These are phyloP conservation scores for Dipus sagitta DNA, from an alignment of 2,797 vertebrate genomes.

Conservation along the genomic window DNA sequence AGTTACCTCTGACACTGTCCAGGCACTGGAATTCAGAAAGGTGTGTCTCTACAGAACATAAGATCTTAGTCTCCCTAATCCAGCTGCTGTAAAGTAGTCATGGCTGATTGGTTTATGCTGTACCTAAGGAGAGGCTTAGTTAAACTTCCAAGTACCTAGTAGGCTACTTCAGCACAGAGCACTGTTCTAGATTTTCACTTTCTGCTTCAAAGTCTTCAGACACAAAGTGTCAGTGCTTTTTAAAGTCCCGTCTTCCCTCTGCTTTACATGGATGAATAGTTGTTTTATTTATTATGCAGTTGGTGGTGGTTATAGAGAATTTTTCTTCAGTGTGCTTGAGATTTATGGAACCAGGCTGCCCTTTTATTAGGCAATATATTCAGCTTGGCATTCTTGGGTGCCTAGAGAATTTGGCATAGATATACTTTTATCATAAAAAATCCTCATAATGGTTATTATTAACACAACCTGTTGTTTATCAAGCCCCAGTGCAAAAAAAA, in stretches of 20 bases:
- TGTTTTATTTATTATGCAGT: constrained; percentile 83
- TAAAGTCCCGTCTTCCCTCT: constrained; percentile 71
- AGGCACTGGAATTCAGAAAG: background rate
- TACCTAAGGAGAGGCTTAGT: background rate
- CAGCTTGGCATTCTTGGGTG: constrained; percentile 73
- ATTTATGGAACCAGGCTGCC: constrained; percentile 80
- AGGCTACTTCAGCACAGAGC: background rate
- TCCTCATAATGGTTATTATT: constrained; percentile 83
- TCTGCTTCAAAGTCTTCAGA: constrained; percentile 20
- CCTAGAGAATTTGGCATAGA: constrained; percentile 81
- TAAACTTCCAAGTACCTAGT: background rate
- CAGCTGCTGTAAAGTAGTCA: background rate
- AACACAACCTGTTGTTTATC: constrained; percentile 80
- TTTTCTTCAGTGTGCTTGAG: constrained; percentile 79
- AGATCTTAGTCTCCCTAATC: background rate
- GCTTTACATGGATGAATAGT: constrained; percentile 82
- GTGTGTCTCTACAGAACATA: background rate
- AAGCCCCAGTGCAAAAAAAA: constrained; percentile 35
- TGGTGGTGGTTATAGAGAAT: constrained; percentile 75
- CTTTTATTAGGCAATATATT: constrained; percentile 84
- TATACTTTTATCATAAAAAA: constrained; percentile 82
- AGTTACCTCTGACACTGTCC: background rate
- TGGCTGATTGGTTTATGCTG: background rate
- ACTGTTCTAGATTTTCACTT: constrained; percentile 31
- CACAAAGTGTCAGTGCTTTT: constrained; percentile 65